A percentile compares a stretch with the other conserved stretches of the same genome.
Evolutionary conservation across 2,113 vertebrate genomes (phyloP).

Genomic region (Amphilophus citrinellus): DNA sequence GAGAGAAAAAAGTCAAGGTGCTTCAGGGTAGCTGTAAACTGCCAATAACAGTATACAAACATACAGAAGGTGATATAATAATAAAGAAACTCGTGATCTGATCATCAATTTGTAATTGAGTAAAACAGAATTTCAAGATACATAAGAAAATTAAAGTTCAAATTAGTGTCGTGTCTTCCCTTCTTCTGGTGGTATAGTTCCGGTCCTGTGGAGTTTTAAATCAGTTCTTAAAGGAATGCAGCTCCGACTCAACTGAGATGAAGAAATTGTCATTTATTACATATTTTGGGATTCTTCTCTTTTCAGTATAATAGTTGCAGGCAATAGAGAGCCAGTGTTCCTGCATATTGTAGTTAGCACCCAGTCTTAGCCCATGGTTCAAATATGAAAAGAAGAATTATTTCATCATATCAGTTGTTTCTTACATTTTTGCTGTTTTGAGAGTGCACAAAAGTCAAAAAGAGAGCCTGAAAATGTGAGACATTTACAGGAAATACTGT

Average conservation of each 20-base stretch:
- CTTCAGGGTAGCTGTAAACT: neutral
- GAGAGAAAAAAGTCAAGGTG: neutral
- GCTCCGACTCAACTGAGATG: neutral
- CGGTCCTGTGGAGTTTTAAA: neutral
- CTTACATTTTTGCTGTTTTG: neutral
- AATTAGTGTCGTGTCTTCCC: neutral
- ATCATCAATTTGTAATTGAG: no score
- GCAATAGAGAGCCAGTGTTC: neutral
- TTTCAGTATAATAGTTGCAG: neutral
- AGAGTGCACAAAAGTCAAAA: neutral
- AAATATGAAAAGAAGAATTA: neutral
- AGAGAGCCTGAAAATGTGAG: neutral
- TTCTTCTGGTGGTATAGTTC: neutral
- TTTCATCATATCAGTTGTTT: neutral
- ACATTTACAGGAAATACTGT: neutral
- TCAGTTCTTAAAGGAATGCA: neutral
- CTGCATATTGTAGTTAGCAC: neutral
- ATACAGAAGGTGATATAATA: neutral
- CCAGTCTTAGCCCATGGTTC: neutral
- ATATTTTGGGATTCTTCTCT: neutral
- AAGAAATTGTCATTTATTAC: neutral
- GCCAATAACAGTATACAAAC: neutral
- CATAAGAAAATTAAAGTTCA: no score
- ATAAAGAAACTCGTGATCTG: no score
- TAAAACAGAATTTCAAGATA: no score